A percentile compares a stretch with the other conserved stretches of the same genome.
Evolutionary conservation across 2,797 vertebrate species (phyloP).

Genomic region (Crypturellus tataupa): DNA sequence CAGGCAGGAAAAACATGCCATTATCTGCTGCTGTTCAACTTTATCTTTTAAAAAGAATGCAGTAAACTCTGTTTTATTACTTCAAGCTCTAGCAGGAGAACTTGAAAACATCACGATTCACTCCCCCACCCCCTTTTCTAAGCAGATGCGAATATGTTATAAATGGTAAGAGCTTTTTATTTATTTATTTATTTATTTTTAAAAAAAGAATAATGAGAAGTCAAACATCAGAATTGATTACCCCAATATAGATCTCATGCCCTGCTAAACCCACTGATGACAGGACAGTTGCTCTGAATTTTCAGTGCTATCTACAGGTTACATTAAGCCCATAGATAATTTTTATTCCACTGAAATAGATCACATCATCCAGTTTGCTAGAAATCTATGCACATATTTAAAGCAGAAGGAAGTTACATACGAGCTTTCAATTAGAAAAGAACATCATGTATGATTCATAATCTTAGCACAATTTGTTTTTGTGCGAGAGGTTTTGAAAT

Average conservation of each 20-base stretch:
- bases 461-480: constrained; percentile 52
- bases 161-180: neutral
- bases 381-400: constrained; percentile 46
- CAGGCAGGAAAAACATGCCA: constrained; percentile 67
- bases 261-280: constrained; percentile 43
- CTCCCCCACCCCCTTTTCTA: neutral
- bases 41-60: constrained; percentile 53
- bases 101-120: constrained; percentile 39
- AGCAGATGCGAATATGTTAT: constrained; percentile 45
- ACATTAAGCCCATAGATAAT: constrained; percentile 45
- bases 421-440: constrained; percentile 51
- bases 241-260: constrained; percentile 28
- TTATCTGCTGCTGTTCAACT: constrained; percentile 56
- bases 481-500: constrained; percentile 31
- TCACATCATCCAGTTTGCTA: constrained; percentile 38
- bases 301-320: constrained; percentile 51
- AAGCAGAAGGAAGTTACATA: constrained; percentile 26
- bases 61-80: constrained; percentile 44
- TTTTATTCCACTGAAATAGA: constrained; percentile 63
- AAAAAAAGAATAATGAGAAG: constrained; percentile 40
- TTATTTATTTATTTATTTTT: neutral
- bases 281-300: constrained; percentile 51
- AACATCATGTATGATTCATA: constrained; percentile 59
- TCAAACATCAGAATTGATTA: constrained; percentile 36
- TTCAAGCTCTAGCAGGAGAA: constrained; percentile 25